Conservation (phyloP, 2,888 invertebrate genomes). For the Apotomis capreana region DNA sequence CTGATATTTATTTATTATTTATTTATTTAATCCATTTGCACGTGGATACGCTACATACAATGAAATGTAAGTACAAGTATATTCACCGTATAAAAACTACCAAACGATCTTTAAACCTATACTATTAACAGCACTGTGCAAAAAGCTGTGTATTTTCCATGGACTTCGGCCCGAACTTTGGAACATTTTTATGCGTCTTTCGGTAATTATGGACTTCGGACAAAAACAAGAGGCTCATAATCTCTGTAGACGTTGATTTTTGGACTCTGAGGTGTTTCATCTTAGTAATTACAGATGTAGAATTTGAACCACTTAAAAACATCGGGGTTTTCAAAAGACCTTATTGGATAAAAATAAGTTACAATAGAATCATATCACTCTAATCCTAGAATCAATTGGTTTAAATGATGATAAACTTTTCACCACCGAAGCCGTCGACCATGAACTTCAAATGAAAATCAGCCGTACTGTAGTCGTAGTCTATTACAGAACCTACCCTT, state of each 20-base stretch:
- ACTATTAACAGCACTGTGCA: background rate
- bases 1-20: no score
- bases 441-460: slow-evolving; percentile 5
- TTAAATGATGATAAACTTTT: no score
- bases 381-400: no score
- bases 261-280: background rate
- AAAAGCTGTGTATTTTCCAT: background rate
- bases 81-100: background rate
- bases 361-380: no score
- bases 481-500: slow-evolving; percentile 4
- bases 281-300: background rate
- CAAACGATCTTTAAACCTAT: background rate
- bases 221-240: background rate
- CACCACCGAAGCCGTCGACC: background rate
- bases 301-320: background rate
- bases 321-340: background rate
- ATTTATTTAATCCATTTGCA: no score
- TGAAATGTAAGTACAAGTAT: background rate
- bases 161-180: slow-evolving; percentile 12
- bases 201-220: slow-evolving; percentile 3
- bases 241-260: background rate
- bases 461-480: background rate
- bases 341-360: background rate
- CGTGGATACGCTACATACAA: background rate
- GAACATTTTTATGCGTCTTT: background rate